Evolutionary conservation across 2,113 vertebrate genomes (phyloP), one percentile per base, ranked within the genome.

Genomic region (Entosphenus tridentatus): DNA sequence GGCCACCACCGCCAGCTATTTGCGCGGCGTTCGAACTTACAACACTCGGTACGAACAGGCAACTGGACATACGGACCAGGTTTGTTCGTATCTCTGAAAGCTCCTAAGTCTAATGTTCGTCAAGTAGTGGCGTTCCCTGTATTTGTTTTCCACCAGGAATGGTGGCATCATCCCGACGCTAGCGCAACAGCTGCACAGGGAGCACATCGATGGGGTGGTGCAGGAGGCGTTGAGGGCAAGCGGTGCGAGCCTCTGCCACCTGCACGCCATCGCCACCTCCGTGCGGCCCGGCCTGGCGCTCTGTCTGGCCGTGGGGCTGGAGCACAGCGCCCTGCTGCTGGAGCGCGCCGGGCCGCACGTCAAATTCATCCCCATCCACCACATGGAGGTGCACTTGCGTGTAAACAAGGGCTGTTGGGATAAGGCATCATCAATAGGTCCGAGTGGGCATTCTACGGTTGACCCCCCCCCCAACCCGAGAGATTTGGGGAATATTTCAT

Each of bases 321-420:
- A 79, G 10, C 89, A 89, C 79, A 93, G 86, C 72, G 68, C 70
- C 70, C 73, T 70, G 71, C 75, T 98, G 69, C 85, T 89, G 56
- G 75, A 71, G 18, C 75, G 62, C 57, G 77, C 86, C 70, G 72
- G 81, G 72, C 91, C 81, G 73, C 86, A 82, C 0, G n/a, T 10
- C 62, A 39, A 39, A 39, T 96, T 96, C 75, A 93, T 98, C 70
- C 93, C 93, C 62, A 82, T 96, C 68, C 93, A 98, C 71, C 93
- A 98, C 75, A 96, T 98, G 93, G 93, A 96, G 70, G 93, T 39
- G 39, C 39, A 39, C 39, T 39, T 39, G 39, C 39, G 39, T 39
- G 39, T 1, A 39, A 39, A 39, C 39, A 39, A 39, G 39, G 39
- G 39, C 6, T 39, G 6, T 39, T 39, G 4, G 39, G 1, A 39